Conservation (phyloP, 35 echinoderm and acorn worm species). For the Anneissia japonica region DNA sequence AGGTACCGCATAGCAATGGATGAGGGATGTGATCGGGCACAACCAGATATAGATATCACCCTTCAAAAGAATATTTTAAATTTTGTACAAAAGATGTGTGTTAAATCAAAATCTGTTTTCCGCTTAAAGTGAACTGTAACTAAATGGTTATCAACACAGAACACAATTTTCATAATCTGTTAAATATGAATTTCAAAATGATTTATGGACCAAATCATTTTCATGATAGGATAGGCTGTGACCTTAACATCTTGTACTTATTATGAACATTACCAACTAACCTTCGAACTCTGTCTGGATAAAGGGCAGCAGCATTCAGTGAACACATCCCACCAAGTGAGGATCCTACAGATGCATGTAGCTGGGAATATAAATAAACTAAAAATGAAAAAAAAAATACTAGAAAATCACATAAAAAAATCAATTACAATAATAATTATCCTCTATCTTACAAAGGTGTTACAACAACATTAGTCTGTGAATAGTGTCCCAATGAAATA, state of each 20-base stretch:
- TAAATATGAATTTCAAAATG: no score
- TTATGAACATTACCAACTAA: no score
- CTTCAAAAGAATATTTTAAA: conserved; percentile 50
- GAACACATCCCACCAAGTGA: conserved; percentile 92
- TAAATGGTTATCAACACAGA: no score
- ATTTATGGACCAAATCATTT: no score
- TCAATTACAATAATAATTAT: background rate
- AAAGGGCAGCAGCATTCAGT: conserved; percentile 50
- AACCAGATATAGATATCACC: conserved; percentile 81
- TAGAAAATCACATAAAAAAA: background rate
- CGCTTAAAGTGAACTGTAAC: no score
- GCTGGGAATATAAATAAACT: conserved; percentile 29
- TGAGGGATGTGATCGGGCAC: conserved; percentile 63
- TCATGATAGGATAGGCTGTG: no score
- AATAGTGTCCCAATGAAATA: no score
- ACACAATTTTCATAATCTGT: no score
- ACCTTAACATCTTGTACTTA: no score
- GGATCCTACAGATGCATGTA: conserved; percentile 75
- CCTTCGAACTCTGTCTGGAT: conserved; percentile 79
- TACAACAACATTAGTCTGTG: background rate
- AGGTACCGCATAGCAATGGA: conserved; percentile 79
- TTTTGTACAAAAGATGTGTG: no score
- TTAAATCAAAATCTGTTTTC: no score
- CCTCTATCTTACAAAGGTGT: background rate
- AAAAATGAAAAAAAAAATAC: background rate